Conservation (phyloP, 2,797 vertebrate genomes). For the Anniella stebbinsi region DNA sequence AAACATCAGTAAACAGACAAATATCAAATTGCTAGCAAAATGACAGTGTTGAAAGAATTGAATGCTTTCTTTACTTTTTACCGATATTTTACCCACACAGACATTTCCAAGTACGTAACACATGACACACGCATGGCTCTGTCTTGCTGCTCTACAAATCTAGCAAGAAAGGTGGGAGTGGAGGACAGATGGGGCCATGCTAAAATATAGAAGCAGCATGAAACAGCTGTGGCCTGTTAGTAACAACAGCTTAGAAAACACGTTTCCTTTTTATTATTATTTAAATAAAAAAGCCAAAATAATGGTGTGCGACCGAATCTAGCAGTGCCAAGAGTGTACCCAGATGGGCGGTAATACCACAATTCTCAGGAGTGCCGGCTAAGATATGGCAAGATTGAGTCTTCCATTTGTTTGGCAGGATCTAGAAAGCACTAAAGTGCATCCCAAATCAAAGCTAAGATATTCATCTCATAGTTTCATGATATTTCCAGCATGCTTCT, state of each 20-base stretch:
- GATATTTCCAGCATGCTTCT: constrained; percentile 52
- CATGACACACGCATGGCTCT: neutral
- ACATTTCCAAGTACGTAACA: neutral
- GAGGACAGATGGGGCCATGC: constrained; percentile 24
- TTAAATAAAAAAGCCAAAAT: constrained; percentile 55
- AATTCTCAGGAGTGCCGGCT: constrained; percentile 60
- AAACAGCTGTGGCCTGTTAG: constrained; percentile 58
- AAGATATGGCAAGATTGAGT: constrained; percentile 54
- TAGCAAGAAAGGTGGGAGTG: constrained; percentile 18
- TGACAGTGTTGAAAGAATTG: neutral
- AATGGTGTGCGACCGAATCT: constrained; percentile 43
- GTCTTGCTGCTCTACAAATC: constrained; percentile 26
- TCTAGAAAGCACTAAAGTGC: constrained; percentile 71
- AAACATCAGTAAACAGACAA: neutral
- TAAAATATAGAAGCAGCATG: constrained; percentile 48
- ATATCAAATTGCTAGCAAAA: constrained; percentile 33
- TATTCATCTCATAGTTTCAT: constrained; percentile 64
- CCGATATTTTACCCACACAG: neutral
- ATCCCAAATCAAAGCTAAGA: constrained; percentile 63
- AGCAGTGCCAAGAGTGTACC: constrained; percentile 52
- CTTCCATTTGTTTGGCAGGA: constrained; percentile 68
- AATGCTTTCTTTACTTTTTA: constrained; percentile 27
- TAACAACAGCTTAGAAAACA: constrained; percentile 56
- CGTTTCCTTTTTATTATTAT: constrained; percentile 63
- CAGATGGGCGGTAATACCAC: constrained; percentile 61